Evolutionary conservation across 2,888 invertebrate genomes (phyloP).

Genomic region (Cordylochernes scorpioides): DNA sequence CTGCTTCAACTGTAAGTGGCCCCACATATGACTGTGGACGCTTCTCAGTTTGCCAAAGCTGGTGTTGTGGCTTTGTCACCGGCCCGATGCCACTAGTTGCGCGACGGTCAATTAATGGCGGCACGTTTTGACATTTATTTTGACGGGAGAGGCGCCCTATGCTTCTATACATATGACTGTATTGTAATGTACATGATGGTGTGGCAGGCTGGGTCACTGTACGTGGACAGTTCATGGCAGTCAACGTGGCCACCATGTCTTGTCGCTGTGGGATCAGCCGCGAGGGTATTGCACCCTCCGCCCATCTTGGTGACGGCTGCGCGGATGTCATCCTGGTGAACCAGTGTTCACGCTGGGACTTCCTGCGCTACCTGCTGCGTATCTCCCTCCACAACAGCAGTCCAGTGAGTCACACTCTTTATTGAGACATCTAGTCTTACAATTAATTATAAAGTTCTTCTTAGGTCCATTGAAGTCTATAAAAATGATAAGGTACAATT

Average conservation of each 20-base stretch:
- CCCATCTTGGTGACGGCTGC: slow-evolving; percentile 51
- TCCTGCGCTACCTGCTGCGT: slow-evolving; percentile 36
- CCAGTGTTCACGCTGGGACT: slow-evolving; percentile 41
- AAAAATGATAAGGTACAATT: too few relatives aligned
- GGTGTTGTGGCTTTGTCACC: too few relatives aligned
- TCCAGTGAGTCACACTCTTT: slow-evolving; percentile 28
- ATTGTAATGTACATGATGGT: too few relatives aligned
- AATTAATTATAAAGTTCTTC: neutral
- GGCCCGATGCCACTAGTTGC: too few relatives aligned
- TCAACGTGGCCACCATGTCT: slow-evolving; percentile 45
- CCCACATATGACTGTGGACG: too few relatives aligned
- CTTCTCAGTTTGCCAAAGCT: too few relatives aligned
- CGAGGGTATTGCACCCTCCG: slow-evolving; percentile 44
- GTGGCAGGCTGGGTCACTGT: slow-evolving; percentile 29
- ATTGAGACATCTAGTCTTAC: neutral
- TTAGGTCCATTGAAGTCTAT: too few relatives aligned
- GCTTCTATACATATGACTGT: too few relatives aligned
- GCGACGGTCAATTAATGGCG: too few relatives aligned
- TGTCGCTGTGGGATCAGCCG: slow-evolving; percentile 41
- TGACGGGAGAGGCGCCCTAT: too few relatives aligned
- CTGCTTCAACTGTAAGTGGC: too few relatives aligned
- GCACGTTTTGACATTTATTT: too few relatives aligned
- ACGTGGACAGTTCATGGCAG: slow-evolving; percentile 43
- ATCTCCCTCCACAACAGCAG: slow-evolving; percentile 34
- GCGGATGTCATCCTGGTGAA: slow-evolving; percentile 44